Base-by-base conservation (phyloP, 2,113 vertebrate genomes). In the Protobothrops mucrosquamatus region DNA sequence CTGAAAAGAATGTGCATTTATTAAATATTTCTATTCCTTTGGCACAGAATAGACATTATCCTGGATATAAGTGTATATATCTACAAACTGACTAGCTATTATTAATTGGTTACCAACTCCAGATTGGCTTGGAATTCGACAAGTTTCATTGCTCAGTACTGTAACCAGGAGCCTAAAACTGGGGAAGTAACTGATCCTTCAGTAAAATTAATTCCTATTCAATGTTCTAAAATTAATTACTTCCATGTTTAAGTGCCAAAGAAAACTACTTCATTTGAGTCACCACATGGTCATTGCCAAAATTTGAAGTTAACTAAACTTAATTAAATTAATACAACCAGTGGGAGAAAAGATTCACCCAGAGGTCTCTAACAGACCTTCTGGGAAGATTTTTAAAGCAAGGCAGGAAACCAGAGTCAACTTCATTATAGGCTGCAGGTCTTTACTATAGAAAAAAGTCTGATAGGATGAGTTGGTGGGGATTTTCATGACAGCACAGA, bases 251-350 rank as follows among this genome's bases (percentile, higher is more conserved):
- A 92, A 54, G 26, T 92, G 10, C 34, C 46, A 91, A 46, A 14
- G 89, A 22, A 57, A 59, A 34, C 26, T 22, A 34, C 4, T n/a
- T 81, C 24, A 3, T 81, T 29, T 48, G 26, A 39, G 54, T 9
- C 74, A 74, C 34, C 52, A 26, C 52, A 52, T 48, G 34, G 18
- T 74, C 92, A 69, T 22, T 89, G 74, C 86, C 91, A 90, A 88
- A 93, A 69, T 59, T 81, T 87, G 74, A 59, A 22, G 56, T 81
- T 81, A 81, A 57, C 91, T 74, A 69, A 69, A 29, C 12, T 69
- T 69, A 12, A 85, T 43, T 51, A 29, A 81, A 74, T 69, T 88
- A 96, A 95, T 91, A 90, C 92, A 95, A 93, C 89, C 89, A 92
- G 93, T 0, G 95, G 93, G 74, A 87, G 89, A 92, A 95, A 61